Conservation (phyloP, 2,113 vertebrate species). For the Verasper variegatus region DNA sequence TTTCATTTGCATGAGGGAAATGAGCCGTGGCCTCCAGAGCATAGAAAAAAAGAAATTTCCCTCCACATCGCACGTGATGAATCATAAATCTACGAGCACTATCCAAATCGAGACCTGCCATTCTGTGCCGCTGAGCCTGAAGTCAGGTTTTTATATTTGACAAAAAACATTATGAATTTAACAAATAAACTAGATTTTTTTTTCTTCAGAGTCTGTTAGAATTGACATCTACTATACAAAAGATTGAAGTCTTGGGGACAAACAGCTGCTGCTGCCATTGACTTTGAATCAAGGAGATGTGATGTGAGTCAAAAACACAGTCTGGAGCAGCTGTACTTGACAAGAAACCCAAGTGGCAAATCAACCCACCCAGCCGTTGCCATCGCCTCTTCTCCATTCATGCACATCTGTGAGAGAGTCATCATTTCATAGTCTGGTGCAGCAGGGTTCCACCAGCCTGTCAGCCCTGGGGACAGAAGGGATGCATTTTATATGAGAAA, state of each 20-base stretch:
- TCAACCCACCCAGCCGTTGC: slow-evolving; percentile 25
- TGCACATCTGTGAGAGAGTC: slow-evolving; percentile 66
- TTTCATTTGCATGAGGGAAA: slow-evolving; percentile 84
- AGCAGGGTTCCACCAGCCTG: slow-evolving; percentile 56
- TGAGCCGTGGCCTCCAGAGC: slow-evolving; percentile 60
- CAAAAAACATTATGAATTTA: slow-evolving; percentile 4
- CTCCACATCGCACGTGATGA: slow-evolving; percentile 37
- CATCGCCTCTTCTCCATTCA: slow-evolving; percentile 5
- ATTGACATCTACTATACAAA: not conserved
- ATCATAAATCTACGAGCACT: not conserved
- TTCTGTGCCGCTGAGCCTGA: not conserved
- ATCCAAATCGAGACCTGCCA: not conserved
- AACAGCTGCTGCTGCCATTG: slow-evolving; percentile 68
- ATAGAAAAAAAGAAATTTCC: slow-evolving; percentile 35
- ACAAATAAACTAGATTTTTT: too few species aligned
- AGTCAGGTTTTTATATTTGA: not conserved
- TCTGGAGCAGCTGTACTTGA: slow-evolving; percentile 76
- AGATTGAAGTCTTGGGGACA: slow-evolving; percentile 31
- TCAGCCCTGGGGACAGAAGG: slow-evolving; percentile 30
- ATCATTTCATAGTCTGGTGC: slow-evolving; percentile 69
- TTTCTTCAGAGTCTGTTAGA: not conserved
- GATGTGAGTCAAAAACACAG: slow-evolving; percentile 45
- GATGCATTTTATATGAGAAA: slow-evolving; percentile 37
- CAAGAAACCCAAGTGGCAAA: slow-evolving; percentile 60
- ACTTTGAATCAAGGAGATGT: slow-evolving; percentile 79